Percentiles rank a stretch among this genome's conserved stretches.
Conservation (phyloP, 2,888 invertebrate genomes). For the Oxystoma pomonae region DNA sequence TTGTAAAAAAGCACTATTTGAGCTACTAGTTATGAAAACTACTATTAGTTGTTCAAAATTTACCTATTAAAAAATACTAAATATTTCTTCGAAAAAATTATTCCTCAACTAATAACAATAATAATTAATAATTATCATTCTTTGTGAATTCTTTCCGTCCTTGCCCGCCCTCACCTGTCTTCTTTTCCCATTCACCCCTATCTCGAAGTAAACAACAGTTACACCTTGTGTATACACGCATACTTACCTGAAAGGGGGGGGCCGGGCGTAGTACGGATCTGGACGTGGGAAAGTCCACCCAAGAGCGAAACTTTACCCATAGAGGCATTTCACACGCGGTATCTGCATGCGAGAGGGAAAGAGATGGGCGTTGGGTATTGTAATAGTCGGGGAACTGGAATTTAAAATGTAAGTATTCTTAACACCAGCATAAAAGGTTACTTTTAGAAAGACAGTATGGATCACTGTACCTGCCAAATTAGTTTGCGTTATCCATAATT, state of each 20-base stretch:
- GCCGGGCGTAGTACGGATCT: not conserved
- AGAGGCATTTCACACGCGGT: slow-evolving; percentile 2
- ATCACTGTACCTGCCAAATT: no score
- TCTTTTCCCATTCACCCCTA: not conserved
- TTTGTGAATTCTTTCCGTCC: not conserved
- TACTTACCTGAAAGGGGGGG: not conserved
- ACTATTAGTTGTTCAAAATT: no score
- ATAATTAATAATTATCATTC: not conserved
- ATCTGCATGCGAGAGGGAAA: not conserved
- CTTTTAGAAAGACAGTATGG: no score
- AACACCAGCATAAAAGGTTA: no score
- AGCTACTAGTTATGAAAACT: no score
- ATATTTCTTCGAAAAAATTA: no score
- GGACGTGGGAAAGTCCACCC: slow-evolving; percentile 4
- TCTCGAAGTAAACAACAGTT: not conserved
- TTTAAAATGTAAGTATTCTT: no score
- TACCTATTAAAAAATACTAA: no score
- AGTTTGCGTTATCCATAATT: no score
- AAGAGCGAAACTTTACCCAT: not conserved
- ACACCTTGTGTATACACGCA: not conserved
- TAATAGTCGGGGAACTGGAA: not conserved
- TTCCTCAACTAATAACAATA: no score
- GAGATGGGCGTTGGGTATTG: not conserved
- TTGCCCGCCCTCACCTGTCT: not conserved
- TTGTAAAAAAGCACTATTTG: no score